phyloP scores from a whole-genome alignment of 2,797 vertebrate genomes.

The Australoheros facetus region DNA sequence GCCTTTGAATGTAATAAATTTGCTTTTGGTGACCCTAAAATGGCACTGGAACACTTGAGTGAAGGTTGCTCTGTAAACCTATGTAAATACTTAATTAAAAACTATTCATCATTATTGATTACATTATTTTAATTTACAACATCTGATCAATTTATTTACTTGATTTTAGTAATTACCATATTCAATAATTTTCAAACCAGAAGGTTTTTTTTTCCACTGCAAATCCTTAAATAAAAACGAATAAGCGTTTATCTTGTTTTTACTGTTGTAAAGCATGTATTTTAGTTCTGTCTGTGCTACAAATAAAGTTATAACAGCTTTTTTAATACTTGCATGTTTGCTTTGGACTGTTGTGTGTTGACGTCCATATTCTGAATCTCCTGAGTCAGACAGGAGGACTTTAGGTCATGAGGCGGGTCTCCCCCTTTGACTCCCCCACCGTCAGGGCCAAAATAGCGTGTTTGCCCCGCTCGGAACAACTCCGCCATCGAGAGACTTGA shows the following conservation, averaged over 20 bases:
- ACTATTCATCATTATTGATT: neutral
- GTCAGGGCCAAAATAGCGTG: conserved; percentile 51
- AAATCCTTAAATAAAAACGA: neutral
- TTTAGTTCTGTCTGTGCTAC: neutral
- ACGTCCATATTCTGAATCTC: neutral
- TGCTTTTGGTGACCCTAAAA: neutral
- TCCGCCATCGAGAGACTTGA: neutral
- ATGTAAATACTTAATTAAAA: neutral
- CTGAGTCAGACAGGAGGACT: neutral
- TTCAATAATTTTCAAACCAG: neutral
- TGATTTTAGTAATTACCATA: neutral
- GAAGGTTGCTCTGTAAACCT: neutral
- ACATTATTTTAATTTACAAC: neutral
- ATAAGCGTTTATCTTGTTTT: neutral
- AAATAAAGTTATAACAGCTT: neutral
- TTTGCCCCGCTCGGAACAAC: conserved; percentile 1
- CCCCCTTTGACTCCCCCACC: too few species aligned
- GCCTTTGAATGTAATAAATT: neutral
- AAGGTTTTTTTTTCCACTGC: neutral
- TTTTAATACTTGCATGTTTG: neutral
- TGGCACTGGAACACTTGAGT: neutral
- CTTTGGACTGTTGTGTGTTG: neutral
- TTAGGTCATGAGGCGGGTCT: conserved; percentile 39
- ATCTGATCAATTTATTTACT: neutral
- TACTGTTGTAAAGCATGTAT: neutral